These are phyloP conservation scores for Aphelinus certus DNA, from an alignment of 1,140 invertebrate species.

Conservation along the genomic window DNA sequence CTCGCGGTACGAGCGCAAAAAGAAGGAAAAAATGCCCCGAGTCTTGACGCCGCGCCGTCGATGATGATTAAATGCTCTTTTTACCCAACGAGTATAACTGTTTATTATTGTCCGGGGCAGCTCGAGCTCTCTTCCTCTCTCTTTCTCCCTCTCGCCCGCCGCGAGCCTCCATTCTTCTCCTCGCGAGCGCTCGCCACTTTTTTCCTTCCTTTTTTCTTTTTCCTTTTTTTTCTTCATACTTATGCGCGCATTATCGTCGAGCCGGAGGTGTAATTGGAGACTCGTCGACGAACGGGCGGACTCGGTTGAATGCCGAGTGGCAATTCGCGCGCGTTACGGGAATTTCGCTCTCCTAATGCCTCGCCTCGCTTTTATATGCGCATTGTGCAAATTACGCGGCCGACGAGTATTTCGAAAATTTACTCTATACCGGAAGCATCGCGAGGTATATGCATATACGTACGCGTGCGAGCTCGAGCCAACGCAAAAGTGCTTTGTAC, in stretches of 20 bases:
- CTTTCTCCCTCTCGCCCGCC: not conserved
- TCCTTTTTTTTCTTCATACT: too few species aligned
- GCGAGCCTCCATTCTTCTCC: not conserved
- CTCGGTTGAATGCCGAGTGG: not conserved
- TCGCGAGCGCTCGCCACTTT: too few species aligned
- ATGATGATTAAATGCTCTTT: slow-evolving; percentile 19
- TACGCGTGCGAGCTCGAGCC: too few species aligned
- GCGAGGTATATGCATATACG: too few species aligned
- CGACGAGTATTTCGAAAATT: too few species aligned
- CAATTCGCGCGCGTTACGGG: not conserved
- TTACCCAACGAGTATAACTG: slow-evolving; percentile 1
- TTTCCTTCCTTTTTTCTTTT: too few species aligned
- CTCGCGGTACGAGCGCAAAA: not conserved
- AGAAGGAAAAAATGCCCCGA: too few species aligned
- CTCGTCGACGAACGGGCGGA: not conserved
- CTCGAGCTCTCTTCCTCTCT: not conserved
- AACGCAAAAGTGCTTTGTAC: too few species aligned
- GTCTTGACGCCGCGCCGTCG: not conserved
- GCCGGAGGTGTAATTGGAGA: not conserved
- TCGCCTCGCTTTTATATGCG: not conserved
- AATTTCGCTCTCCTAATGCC: not conserved
- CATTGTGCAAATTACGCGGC: too few species aligned
- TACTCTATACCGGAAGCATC: too few species aligned
- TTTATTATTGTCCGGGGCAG: slow-evolving; percentile 2
- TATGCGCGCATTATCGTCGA: not conserved